These are phyloP conservation scores for Halcyon senegalensis DNA, from an alignment of 2,113 vertebrate genomes.

Conservation along the genomic window DNA sequence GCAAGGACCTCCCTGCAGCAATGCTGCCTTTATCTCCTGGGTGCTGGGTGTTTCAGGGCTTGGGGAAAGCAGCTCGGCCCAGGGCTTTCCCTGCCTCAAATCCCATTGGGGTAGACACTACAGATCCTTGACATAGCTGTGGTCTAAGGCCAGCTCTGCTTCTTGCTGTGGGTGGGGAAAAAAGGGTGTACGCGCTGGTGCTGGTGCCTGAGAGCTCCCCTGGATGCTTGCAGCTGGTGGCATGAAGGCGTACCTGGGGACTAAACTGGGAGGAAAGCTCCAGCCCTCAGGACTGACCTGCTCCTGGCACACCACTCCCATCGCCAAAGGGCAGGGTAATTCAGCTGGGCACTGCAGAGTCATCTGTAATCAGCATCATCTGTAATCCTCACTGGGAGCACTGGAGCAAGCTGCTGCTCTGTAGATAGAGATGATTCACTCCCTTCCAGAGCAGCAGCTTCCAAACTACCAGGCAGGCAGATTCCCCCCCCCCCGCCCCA, in stretches of 20 bases:
- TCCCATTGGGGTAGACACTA: fast-evolving
- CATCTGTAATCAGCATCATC: not conserved
- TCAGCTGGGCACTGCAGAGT: not conserved
- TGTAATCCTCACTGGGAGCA: not conserved
- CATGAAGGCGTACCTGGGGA: fast-evolving
- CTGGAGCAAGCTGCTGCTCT: not conserved
- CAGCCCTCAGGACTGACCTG: not conserved
- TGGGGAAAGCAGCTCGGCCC: not conserved
- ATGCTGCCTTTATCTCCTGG: fast-evolving
- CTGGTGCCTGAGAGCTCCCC: not conserved
- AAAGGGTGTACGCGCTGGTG: not conserved
- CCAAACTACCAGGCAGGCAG: not conserved
- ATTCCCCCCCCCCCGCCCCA: not conserved
- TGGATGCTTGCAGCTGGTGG: not conserved
- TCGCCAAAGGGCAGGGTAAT: not conserved
- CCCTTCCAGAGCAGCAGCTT: not conserved
- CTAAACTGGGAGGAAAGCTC: not conserved
- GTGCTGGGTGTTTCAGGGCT: not conserved
- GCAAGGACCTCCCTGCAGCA: not conserved
- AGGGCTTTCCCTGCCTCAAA: not conserved
- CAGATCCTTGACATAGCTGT: not conserved
- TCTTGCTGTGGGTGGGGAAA: fast-evolving
- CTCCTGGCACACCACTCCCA: not conserved
- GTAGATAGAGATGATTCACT: not conserved
- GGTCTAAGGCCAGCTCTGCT: not conserved